A percentile compares a stretch with the other conserved stretches of the same genome.
These are phyloP conservation scores for Hetaerina americana DNA, from an alignment of 1,140 invertebrate species.

Conservation along the genomic window DNA sequence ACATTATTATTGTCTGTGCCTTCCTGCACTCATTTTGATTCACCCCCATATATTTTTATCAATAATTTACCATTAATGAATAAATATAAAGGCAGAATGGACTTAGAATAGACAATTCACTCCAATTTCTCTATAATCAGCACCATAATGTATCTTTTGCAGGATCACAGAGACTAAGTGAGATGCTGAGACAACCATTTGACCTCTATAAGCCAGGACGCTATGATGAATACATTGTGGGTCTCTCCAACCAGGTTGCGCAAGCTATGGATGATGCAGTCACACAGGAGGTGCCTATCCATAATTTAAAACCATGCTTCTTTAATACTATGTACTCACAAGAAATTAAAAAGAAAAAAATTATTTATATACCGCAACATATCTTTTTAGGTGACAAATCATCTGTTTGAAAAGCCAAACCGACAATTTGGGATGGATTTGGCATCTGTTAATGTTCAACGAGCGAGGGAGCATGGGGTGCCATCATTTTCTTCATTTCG, in stretches of 20 bases:
- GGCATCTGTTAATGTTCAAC: conserved; percentile 88
- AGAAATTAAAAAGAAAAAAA: too few species aligned
- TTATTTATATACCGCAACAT: not conserved
- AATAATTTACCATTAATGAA: not conserved
- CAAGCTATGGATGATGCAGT: conserved; percentile 37
- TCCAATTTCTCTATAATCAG: too few species aligned
- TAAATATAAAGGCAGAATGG: not conserved
- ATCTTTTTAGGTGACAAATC: conserved; percentile 56
- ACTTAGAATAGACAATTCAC: not conserved
- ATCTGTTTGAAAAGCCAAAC: conserved; percentile 81
- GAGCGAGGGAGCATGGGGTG: conserved; percentile 42
- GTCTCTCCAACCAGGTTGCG: conserved; percentile 35
- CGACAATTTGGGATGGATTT: conserved; percentile 79
- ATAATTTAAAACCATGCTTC: too few species aligned
- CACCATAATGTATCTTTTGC: too few species aligned
- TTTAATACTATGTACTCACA: too few species aligned
- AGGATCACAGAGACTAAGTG: conserved; percentile 32
- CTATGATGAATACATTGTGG: conserved; percentile 35
- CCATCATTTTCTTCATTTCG: conserved; percentile 33
- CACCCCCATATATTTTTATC: too few species aligned
- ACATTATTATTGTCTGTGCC: too few species aligned
- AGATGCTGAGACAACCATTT: conserved; percentile 33
- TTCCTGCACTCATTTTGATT: too few species aligned
- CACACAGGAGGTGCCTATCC: conserved; percentile 35
- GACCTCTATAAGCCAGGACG: conserved; percentile 36